A percentile compares a stretch with the other conserved stretches of the same genome.
These are phyloP conservation scores for Dendrolimus houi DNA, from an alignment of 2,888 invertebrate species.

Conservation along the genomic window DNA sequence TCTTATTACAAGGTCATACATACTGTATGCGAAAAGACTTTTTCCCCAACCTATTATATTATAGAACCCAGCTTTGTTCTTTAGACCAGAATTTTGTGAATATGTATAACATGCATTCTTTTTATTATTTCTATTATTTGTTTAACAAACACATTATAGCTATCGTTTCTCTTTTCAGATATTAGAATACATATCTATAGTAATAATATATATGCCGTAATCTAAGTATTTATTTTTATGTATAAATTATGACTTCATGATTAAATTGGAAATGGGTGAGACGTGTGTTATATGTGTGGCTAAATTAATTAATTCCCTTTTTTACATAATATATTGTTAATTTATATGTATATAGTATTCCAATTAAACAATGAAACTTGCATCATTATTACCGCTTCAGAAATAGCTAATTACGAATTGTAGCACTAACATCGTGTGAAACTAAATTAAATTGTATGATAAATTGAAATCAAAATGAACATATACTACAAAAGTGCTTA, in stretches of 20 bases:
- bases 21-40: too few relatives aligned
- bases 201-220: conserved; percentile 18
- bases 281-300: conserved; percentile 11
- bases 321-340: too few relatives aligned
- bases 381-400: not conserved
- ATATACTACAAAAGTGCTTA: not conserved
- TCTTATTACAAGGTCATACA: too few relatives aligned
- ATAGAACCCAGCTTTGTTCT: too few relatives aligned
- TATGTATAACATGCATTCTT: too few relatives aligned
- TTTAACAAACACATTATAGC: conserved; percentile 15
- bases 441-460: not conserved
- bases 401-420: not conserved
- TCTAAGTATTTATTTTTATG: conserved; percentile 20
- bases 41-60: too few relatives aligned
- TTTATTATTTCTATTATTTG: conserved; percentile 1
- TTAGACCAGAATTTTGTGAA: too few relatives aligned
- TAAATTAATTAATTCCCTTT: not conserved
- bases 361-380: too few relatives aligned
- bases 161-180: conserved; percentile 60
- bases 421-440: conserved; percentile 16
- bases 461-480: not conserved
- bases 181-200: conserved; percentile 30
- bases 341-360: too few relatives aligned
- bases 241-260: conserved; percentile 9
- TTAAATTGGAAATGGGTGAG: conserved; percentile 18